Conservation (phyloP, 2,888 invertebrate species). For the Eupithecia centaureata region DNA sequence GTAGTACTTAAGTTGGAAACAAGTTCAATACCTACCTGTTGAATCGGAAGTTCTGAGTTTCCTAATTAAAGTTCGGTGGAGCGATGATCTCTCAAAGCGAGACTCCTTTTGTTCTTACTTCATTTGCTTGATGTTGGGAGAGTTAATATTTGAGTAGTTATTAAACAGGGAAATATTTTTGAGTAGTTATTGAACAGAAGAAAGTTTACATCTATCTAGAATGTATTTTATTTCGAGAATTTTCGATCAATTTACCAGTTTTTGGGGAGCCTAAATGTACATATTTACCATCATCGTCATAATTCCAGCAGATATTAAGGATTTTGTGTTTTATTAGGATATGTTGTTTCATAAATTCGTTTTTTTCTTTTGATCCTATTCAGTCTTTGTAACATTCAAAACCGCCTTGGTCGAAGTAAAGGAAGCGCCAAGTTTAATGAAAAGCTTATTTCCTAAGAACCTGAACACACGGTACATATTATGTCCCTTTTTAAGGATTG, state of each 20-base stretch:
- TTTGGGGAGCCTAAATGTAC: no score
- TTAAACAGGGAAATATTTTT: background rate
- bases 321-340: no score
- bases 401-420: background rate
- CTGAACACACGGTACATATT: constrained; percentile 11
- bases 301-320: no score
- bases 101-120: background rate
- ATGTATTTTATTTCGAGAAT: background rate
- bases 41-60: constrained; percentile 1
- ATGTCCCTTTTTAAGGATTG: constrained; percentile 25
- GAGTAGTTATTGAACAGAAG: background rate
- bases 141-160: background rate
- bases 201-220: background rate
- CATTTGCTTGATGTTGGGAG: background rate
- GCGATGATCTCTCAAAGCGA: constrained; percentile 1
- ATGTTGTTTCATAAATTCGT: no score
- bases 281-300: no score
- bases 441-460: constrained; percentile 15
- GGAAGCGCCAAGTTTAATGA: constrained; percentile 8
- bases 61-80: constrained; percentile 9
- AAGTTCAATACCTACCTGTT: constrained; percentile 9
- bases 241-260: no score
- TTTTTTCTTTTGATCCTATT: background rate
- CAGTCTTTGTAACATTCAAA: background rate
- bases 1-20: background rate